phyloP scores from a whole-genome alignment of 1,140 invertebrate genomes.

The Macrobrachium rosenbergii region DNA sequence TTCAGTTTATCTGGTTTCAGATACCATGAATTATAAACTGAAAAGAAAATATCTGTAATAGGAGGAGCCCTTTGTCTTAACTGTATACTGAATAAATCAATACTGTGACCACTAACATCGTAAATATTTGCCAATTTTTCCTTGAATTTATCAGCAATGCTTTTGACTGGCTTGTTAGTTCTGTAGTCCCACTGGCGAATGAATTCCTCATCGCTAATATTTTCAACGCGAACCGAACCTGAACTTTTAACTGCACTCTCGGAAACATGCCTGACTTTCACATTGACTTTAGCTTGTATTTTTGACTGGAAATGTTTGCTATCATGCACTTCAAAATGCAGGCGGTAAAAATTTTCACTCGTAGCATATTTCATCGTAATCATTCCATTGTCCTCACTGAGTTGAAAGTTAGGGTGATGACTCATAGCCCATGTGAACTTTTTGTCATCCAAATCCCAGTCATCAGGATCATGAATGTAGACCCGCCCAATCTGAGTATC shows the following conservation, averaged over 20 bases:
- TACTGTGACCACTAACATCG: conserved; percentile 87
- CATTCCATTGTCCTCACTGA: conserved; percentile 94
- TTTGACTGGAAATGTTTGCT: conserved; percentile 88
- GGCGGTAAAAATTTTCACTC: conserved; percentile 83
- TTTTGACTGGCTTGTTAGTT: conserved; percentile 84
- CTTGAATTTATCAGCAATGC: conserved; percentile 89
- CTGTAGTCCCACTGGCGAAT: conserved; percentile 94
- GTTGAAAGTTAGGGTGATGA: conserved; percentile 83
- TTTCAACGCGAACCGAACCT: conserved; percentile 91
- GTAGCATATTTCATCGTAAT: conserved; percentile 94
- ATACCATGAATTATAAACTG: conserved; percentile 95
- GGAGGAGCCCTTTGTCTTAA: conserved; percentile 87
- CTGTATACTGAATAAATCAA: conserved; percentile 96
- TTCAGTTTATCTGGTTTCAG: conserved; percentile 95
- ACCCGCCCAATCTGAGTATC: conserved; percentile 93
- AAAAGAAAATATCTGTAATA: conserved; percentile 92
- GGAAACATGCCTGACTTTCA: conserved; percentile 92
- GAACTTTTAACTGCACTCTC: conserved; percentile 96
- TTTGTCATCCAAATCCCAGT: conserved; percentile 97
- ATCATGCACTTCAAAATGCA: conserved; percentile 94
- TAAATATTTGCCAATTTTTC: conserved; percentile 84
- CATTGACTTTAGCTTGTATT: conserved; percentile 85
- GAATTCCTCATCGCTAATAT: conserved; percentile 97
- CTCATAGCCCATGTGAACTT: conserved; percentile 92
- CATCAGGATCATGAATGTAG: conserved; percentile 96